phyloP scores from a whole-genome alignment of 2,888 invertebrate species.

The Chaitophorus viminalis region DNA sequence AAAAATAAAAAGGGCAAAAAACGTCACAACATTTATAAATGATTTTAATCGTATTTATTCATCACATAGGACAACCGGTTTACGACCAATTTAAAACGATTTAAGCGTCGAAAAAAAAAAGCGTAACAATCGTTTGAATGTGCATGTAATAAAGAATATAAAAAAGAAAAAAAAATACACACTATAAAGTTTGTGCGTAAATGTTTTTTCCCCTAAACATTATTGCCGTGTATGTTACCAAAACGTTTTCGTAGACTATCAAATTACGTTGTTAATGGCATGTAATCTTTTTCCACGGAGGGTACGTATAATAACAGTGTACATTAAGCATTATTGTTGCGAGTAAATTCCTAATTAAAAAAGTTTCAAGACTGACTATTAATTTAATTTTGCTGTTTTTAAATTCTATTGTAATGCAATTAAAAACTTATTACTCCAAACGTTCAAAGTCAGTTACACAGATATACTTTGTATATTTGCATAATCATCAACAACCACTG shows the following conservation, averaged over 20 bases:
- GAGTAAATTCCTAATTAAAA: slow-evolving; percentile 1
- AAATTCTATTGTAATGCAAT: neutral
- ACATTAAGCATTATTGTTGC: neutral
- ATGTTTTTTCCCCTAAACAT: neutral
- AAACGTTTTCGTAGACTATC: neutral
- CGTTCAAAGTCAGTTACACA: neutral
- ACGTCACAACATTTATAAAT: too few species aligned
- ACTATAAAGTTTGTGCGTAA: neutral
- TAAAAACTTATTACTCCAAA: neutral
- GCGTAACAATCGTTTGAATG: neutral
- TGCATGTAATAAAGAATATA: neutral
- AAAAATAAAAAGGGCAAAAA: too few species aligned
- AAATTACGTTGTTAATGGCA: slow-evolving; percentile 5
- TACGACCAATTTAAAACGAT: too few species aligned
- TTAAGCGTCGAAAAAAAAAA: neutral
- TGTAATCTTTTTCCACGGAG: neutral
- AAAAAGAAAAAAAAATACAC: neutral
- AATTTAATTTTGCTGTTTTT: slow-evolving; percentile 22
- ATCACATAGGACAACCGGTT: too few species aligned
- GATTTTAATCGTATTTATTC: too few species aligned
- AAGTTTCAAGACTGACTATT: neutral
- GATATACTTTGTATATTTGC: too few species aligned
- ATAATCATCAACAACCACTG: too few species aligned
- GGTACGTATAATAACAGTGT: neutral
- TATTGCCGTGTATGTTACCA: neutral